A percentile compares a stretch with the other conserved stretches of the same genome.
Conservation (phyloP, 2,797 vertebrate genomes). For the Octomys mimax region DNA sequence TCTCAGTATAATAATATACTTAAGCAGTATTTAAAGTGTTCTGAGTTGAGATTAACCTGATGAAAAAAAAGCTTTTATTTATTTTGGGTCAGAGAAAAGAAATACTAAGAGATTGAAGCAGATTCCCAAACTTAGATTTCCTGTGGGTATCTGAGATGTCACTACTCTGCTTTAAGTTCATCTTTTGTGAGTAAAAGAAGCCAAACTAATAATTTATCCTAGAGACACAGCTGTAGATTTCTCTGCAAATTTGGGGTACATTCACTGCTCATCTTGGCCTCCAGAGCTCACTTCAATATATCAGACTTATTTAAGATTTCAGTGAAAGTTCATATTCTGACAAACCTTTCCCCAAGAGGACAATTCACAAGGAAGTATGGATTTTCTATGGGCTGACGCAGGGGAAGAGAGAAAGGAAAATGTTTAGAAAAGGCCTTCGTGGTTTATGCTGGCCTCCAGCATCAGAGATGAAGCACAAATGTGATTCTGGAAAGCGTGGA, state of each 20-base stretch:
- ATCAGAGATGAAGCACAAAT: background rate
- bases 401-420: background rate
- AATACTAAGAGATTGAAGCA: background rate
- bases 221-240: background rate
- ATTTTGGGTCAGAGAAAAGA: background rate
- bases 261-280: background rate
- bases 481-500: background rate
- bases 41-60: background rate
- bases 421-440: background rate
- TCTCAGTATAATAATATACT: too few relatives aligned
- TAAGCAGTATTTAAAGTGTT: too few relatives aligned
- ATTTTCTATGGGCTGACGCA: background rate
- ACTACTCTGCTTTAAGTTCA: background rate
- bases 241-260: background rate
- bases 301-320: background rate
- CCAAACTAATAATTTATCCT: background rate
- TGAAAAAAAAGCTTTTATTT: background rate
- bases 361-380: background rate
- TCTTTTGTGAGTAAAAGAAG: background rate
- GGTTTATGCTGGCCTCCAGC: background rate
- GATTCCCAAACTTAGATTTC: background rate
- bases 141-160: background rate
- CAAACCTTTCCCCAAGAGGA: background rate
- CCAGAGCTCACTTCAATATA: background rate
- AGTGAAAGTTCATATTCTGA: background rate